A percentile compares a stretch with the other conserved stretches of the same genome.
Conservation (phyloP, 2,797 vertebrate species). For the Parauchenoglanis ngamensis region DNA sequence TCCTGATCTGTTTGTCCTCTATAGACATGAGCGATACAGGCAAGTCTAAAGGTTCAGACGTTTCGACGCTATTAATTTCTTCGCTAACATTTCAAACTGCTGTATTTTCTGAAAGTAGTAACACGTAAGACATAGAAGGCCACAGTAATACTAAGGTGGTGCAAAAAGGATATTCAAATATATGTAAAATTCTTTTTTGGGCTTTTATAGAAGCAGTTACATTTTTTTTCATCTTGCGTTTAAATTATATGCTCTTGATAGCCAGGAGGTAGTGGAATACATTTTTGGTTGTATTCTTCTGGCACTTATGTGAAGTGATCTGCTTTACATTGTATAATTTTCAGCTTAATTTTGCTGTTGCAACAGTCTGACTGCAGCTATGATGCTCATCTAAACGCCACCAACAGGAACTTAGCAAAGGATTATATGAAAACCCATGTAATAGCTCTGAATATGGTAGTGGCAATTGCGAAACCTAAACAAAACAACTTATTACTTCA, state of each 20-base stretch:
- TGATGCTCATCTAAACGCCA: neutral
- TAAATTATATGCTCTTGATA: neutral
- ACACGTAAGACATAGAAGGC: neutral
- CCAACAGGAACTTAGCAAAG: neutral
- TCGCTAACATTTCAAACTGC: neutral
- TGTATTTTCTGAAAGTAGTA: neutral
- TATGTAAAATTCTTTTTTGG: neutral
- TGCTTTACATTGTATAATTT: neutral
- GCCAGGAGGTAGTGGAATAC: neutral
- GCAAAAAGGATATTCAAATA: neutral
- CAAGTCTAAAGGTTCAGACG: neutral
- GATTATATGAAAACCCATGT: neutral
- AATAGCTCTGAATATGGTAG: neutral
- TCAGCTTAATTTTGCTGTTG: neutral
- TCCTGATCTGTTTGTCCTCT: constrained; percentile 20
- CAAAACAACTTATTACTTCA: neutral
- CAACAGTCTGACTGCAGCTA: neutral
- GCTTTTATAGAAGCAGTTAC: neutral
- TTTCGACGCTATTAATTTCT: neutral
- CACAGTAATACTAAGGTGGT: neutral
- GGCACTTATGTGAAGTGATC: neutral
- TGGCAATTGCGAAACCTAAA: neutral
- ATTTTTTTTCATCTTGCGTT: neutral
- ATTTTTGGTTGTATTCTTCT: neutral
- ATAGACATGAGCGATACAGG: neutral